Conservation (phyloP, 23 tunicate species). For the Styela clava region DNA sequence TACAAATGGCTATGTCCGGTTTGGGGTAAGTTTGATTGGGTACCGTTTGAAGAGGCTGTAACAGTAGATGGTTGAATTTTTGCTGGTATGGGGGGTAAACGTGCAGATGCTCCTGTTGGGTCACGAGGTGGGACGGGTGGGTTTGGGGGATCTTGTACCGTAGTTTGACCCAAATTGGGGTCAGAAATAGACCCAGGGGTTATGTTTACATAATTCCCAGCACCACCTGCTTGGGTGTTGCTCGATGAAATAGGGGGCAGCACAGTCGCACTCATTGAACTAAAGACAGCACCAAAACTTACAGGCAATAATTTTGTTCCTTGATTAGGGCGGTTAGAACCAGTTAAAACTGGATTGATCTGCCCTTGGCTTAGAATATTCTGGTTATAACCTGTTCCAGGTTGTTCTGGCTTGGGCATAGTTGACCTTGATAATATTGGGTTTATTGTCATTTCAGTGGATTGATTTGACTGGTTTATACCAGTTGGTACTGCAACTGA, state of each 20-base stretch:
- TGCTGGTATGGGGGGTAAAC: background rate
- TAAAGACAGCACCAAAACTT: background rate
- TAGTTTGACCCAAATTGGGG: background rate
- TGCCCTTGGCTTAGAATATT: background rate
- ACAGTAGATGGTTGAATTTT: background rate
- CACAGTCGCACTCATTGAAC: background rate
- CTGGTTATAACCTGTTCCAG: background rate
- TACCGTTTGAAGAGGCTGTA: background rate
- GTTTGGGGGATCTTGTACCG: background rate
- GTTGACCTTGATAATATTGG: background rate
- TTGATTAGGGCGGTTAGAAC: background rate
- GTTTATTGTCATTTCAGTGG: background rate
- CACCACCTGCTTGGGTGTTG: background rate
- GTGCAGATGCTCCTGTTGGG: background rate
- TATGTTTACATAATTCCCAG: background rate
- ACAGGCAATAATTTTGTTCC: background rate
- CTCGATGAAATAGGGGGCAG: background rate
- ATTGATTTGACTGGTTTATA: background rate
- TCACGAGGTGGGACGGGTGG: constrained; percentile 14
- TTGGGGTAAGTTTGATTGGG: background rate
- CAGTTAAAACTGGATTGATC: background rate
- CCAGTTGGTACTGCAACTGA: background rate
- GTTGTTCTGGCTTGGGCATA: background rate
- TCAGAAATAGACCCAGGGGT: background rate
- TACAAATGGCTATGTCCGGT: constrained; percentile 1